Conservation (phyloP, 2,888 invertebrate species). For the Lasioglossum marginatum region DNA sequence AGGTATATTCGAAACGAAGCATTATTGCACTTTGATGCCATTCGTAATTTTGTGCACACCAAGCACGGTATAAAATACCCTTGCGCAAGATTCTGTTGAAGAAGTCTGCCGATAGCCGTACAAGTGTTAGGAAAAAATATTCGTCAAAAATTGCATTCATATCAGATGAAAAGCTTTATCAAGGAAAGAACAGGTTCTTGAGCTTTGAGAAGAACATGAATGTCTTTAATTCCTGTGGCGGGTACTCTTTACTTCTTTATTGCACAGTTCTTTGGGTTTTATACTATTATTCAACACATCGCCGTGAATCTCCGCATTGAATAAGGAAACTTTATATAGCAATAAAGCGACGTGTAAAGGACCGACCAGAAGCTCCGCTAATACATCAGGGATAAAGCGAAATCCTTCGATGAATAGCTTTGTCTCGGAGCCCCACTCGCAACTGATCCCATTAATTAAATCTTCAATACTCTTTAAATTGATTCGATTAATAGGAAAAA, state of each 20-base stretch:
- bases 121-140: conserved; percentile 5
- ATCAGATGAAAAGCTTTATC: not conserved
- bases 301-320: conserved; percentile 23
- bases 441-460: conserved; percentile 55
- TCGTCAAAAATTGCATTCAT: not conserved
- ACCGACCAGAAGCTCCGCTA: conserved; percentile 30
- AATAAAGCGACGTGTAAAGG: conserved; percentile 31
- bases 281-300: conserved; percentile 15
- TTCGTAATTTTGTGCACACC: not conserved
- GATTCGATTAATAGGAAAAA: conserved; percentile 47
- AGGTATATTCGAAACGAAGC: too few relatives aligned
- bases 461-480: conserved; percentile 48
- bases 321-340: conserved; percentile 44
- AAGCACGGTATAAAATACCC: not conserved
- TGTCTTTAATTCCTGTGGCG: conserved; percentile 1
- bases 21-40: not conserved
- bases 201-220: not conserved
- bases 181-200: conserved; percentile 1
- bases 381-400: conserved; percentile 42
- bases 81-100: not conserved
- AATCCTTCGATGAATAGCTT: conserved; percentile 52
- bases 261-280: conserved; percentile 1
- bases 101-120: not conserved
- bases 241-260: conserved; percentile 10
- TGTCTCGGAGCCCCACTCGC: conserved; percentile 39